phyloP scores from a whole-genome alignment of 2,888 invertebrate genomes.

The Hipparchia semele region DNA sequence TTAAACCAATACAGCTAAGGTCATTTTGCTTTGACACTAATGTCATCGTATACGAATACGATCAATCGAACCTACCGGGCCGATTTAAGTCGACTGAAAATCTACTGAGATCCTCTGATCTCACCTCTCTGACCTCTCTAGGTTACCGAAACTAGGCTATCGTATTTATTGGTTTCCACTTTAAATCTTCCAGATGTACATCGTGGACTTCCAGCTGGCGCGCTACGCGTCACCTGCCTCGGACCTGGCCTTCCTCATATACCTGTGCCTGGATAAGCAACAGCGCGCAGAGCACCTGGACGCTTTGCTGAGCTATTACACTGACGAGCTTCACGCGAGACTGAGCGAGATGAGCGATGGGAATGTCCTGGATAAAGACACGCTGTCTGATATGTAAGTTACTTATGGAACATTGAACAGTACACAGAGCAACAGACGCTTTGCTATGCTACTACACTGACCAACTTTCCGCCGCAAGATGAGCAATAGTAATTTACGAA shows the following conservation, averaged over 20 bases:
- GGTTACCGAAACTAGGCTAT: background rate
- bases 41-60: too few relatives aligned
- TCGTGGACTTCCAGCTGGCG: constrained; percentile 88
- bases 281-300: constrained; percentile 84
- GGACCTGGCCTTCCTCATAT: constrained; percentile 86
- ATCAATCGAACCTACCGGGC: too few relatives aligned
- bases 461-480: too few relatives aligned
- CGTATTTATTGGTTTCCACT: background rate
- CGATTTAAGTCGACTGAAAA: too few relatives aligned
- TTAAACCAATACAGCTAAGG: too few relatives aligned
- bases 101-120: too few relatives aligned
- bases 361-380: constrained; percentile 72
- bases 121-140: too few relatives aligned
- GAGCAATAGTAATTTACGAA: too few relatives aligned
- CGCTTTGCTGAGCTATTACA: constrained; percentile 84
- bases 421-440: too few relatives aligned
- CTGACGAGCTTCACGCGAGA: constrained; percentile 81
- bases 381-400: constrained; percentile 82
- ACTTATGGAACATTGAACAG: background rate
- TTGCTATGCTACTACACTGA: too few relatives aligned
- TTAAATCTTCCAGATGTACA: constrained; percentile 78
- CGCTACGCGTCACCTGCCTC: constrained; percentile 87
- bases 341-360: constrained; percentile 80
- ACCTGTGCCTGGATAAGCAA: constrained; percentile 85
- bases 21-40: too few relatives aligned